Conservation (phyloP, 2,797 vertebrate species). For the Myripristis jacobus region DNA sequence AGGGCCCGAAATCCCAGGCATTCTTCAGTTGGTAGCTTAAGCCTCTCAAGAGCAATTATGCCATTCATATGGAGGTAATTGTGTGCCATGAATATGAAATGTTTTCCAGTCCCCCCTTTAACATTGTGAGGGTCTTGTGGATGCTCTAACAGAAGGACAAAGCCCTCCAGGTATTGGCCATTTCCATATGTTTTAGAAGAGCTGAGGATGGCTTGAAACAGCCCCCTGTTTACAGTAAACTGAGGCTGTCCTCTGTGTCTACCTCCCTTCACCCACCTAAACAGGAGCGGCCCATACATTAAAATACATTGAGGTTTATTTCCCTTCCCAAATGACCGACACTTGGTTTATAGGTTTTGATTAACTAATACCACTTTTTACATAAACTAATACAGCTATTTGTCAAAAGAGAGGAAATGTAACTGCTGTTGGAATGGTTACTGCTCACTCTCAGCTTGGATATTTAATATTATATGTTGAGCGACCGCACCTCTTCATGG, state of each 20-base stretch:
- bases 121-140: slow-evolving; percentile 67
- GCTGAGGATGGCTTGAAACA: slow-evolving; percentile 68
- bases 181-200: slow-evolving; percentile 81
- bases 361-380: too few relatives aligned
- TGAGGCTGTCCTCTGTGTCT: slow-evolving; percentile 37
- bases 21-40: slow-evolving; percentile 77
- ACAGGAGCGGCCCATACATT: slow-evolving; percentile 26
- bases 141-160: slow-evolving; percentile 71
- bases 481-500: too few relatives aligned
- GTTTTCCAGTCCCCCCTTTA: slow-evolving; percentile 74
- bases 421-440: too few relatives aligned
- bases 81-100: slow-evolving; percentile 83
- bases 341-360: too few relatives aligned
- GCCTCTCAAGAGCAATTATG: slow-evolving; percentile 78
- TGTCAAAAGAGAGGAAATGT: too few relatives aligned
- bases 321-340: background rate
- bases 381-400: too few relatives aligned
- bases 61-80: slow-evolving; percentile 82
- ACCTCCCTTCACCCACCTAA: slow-evolving; percentile 4
- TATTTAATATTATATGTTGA: background rate
- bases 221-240: slow-evolving; percentile 82
- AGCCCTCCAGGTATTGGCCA: slow-evolving; percentile 76
- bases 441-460: background rate
- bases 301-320: slow-evolving; percentile 36
- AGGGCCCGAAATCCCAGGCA: slow-evolving; percentile 63